Base-by-base conservation (phyloP, 2,113 vertebrate genomes). In the Rhinogobius similis region DNA sequence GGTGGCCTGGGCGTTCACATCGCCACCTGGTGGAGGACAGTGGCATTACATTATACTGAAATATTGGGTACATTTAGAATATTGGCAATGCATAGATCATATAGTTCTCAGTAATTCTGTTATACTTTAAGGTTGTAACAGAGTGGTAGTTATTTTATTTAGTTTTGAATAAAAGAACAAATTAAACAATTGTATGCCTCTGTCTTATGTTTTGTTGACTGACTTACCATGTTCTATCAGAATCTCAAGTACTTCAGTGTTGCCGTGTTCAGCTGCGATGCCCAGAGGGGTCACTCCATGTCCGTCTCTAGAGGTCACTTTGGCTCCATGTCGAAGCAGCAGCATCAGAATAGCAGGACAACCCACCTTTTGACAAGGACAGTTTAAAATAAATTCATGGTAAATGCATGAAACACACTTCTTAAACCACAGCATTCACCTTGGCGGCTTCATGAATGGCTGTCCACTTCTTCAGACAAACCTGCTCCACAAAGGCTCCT, bases 371-470 rank as follows among this genome's bases (percentile, higher is more conserved):
- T 10, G 13, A 38, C 3, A 20, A 55, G 59, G 13, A 68, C 5
- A 14, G 2, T 9, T 36, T 1, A 21, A 44, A 2, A 16, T 64
- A 9, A 24, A 5, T 18, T 43, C 24, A 13, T 16, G 38, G 0
- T 41, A 41, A 41, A 12, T 12, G 46, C 46, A 21, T 50, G 10
- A 50, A n/a, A 21, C 10, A 21, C 20, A 21, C 9, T 21, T 9
- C 10, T 2, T 46, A 16, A 18, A 20, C 43, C 20, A 50, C 4
- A 44, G 14, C 14, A 14, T 41, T 81, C 63, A 91, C 93, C 82
- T 95, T 96, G 23, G 94, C 95, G 16, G 95, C 95, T 89, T 96
- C 95, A 1, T 97, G 95, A 62, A 91, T 91, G 27, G 94, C 93
- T 0, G 93, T 96, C 94, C 94, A 95, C 36, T 85, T 92, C 44